Evolutionary conservation across 2,797 vertebrate genomes (phyloP).

Genomic region (Alca torda): DNA sequence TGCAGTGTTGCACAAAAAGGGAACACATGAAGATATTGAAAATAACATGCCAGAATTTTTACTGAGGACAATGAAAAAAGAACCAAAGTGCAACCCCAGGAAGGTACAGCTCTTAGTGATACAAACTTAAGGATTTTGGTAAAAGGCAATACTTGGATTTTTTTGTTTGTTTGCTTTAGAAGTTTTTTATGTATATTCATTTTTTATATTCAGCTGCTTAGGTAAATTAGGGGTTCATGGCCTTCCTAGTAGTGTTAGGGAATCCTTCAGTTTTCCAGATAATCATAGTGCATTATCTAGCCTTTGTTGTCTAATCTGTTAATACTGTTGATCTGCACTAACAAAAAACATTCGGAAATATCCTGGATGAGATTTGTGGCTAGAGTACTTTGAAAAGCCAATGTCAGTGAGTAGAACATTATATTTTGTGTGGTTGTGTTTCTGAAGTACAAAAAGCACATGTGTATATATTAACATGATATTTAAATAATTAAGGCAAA

Average conservation of each 20-base stretch:
- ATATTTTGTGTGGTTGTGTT: background rate
- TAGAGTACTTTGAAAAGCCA: background rate
- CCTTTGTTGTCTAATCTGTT: background rate
- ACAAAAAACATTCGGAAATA: background rate
- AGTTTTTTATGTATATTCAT: background rate
- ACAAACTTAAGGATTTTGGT: background rate
- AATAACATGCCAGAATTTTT: constrained; percentile 95
- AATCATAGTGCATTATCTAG: background rate
- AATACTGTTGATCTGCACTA: background rate
- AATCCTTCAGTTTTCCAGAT: background rate
- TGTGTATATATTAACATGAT: background rate
- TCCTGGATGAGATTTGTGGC: background rate
- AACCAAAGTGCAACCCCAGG: constrained; percentile 65
- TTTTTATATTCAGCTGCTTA: background rate
- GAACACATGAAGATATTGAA: constrained; percentile 90
- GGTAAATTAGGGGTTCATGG: background rate
- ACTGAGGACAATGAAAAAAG: constrained; percentile 79
- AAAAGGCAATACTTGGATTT: background rate
- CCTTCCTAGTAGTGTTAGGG: background rate
- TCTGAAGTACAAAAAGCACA: background rate
- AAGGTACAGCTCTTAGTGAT: constrained; percentile 78
- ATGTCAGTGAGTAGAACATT: background rate
- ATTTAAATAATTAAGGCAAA: background rate
- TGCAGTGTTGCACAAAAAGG: constrained; percentile 90
- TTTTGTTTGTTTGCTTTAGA: background rate